Base-by-base conservation (phyloP, 2,888 invertebrate genomes). In the Tholera decimalis region DNA sequence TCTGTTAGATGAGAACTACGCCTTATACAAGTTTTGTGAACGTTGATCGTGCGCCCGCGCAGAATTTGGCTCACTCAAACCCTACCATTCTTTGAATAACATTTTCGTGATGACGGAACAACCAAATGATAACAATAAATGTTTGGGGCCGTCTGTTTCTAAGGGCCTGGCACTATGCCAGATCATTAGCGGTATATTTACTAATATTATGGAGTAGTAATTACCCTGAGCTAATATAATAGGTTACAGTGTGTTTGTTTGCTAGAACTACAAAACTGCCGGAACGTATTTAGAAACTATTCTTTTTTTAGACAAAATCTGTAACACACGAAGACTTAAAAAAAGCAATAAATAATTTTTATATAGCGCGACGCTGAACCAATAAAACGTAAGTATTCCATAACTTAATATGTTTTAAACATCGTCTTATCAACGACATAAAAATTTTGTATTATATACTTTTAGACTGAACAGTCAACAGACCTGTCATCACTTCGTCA, bases 171-270 rank as follows among this genome's bases (percentile, higher is more conserved):
- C 37, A 9, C 30, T 26, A 7, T 33, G 72, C 70, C 70, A 70
- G 43, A 43, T 65, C 73, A 65, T 70, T 72, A 70, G 73, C 28
- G 51, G 47, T 22, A 47, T 37, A 57, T 64, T 70, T 72, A 70
- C 72, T 35, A 70, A 71, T 71, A 56, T 57, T 53, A 51, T 47
- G 20, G 35, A 56, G 41, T 68, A 49, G 43, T 71, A 47, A 56
- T 69, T 71, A 50, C 9, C 9, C 51, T 33, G 11, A 26, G 26
- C 46, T 53, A 51, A 71, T 56, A 43, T 55, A 50, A 50, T 50
- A 28, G 26, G 59, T 30, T 49, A 24, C 33, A 47, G 33, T 49
- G 39, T 47, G 15, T 47, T 55, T 41, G 57, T 57, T 49, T 58
- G 33, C 47, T 3, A 9, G 28, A 54, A 44, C 47, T 67, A 28